Percentiles rank a stretch among this genome's conserved stretches.
Evolutionary conservation across 1,140 invertebrate genomes (phyloP).

Genomic region (Bilobella aurantiaca): DNA sequence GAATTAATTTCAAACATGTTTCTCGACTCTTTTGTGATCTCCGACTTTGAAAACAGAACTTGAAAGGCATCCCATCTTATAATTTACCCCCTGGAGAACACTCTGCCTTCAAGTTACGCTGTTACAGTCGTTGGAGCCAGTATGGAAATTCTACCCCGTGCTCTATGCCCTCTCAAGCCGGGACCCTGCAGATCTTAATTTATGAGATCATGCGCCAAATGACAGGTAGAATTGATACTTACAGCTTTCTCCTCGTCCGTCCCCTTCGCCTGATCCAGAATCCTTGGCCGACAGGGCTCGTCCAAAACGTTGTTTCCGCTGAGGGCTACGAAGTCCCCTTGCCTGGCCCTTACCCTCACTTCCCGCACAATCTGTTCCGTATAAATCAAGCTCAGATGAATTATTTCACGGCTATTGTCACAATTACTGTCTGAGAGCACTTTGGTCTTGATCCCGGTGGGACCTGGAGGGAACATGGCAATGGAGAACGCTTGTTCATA

Average conservation of each 20-base stretch:
- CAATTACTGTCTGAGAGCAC: neutral
- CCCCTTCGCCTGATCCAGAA: no score
- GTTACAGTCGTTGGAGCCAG: neutral
- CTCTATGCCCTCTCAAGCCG: neutral
- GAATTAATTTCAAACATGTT: no score
- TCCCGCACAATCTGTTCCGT: constrained; percentile 33
- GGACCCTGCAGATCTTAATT: neutral
- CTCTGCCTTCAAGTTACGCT: neutral
- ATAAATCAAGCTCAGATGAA: constrained; percentile 6
- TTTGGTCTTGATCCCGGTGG: neutral
- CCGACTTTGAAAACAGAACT: no score
- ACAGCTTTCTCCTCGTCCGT: constrained; percentile 33
- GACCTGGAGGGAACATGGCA: neutral
- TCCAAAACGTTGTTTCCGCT: no score
- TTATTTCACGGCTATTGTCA: neutral
- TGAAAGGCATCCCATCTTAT: no score
- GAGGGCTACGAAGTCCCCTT: no score
- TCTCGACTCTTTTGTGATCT: no score
- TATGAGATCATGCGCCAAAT: neutral
- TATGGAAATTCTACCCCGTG: neutral
- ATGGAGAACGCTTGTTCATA: neutral
- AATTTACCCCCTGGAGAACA: no score
- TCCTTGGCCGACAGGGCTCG: neutral
- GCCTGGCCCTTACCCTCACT: constrained; percentile 27
- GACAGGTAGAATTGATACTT: constrained; percentile 16